Evolutionary conservation across 2,888 invertebrate species (phyloP).

Genomic region (Neoitamus cyanurus): DNA sequence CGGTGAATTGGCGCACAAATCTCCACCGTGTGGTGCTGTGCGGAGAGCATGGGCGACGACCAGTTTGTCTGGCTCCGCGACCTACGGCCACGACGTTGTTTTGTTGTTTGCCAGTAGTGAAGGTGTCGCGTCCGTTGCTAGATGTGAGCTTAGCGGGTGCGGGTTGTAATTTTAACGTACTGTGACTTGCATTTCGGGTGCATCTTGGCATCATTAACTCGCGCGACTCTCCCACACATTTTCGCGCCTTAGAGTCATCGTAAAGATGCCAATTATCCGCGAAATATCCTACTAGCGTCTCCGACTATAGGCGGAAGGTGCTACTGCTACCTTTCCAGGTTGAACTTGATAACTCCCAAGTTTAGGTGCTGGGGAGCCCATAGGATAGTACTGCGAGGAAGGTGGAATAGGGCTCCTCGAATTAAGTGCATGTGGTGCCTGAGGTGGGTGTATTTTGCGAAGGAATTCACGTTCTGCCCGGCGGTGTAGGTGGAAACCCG

Average conservation of each 20-base stretch:
- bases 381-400: background rate
- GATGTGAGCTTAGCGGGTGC: background rate
- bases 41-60: background rate
- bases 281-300: background rate
- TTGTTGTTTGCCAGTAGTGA: slow-evolving; percentile 3
- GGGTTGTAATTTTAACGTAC: background rate
- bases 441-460: background rate
- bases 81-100: slow-evolving; percentile 14
- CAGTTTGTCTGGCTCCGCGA: slow-evolving; percentile 2
- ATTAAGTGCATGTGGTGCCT: background rate
- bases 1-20: background rate
- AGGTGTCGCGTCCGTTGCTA: slow-evolving; percentile 21
- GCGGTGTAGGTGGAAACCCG: background rate
- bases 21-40: background rate
- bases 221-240: background rate
- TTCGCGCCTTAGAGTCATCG: background rate
- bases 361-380: background rate
- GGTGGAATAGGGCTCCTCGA: background rate
- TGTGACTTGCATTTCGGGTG: background rate
- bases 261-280: background rate
- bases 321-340: background rate
- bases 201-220: background rate
- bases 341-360: background rate
- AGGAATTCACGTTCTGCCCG: background rate
- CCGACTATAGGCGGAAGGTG: background rate